Evolutionary conservation across 2,888 invertebrate genomes (phyloP).

Genomic region (Masnerella sp.): DNA sequence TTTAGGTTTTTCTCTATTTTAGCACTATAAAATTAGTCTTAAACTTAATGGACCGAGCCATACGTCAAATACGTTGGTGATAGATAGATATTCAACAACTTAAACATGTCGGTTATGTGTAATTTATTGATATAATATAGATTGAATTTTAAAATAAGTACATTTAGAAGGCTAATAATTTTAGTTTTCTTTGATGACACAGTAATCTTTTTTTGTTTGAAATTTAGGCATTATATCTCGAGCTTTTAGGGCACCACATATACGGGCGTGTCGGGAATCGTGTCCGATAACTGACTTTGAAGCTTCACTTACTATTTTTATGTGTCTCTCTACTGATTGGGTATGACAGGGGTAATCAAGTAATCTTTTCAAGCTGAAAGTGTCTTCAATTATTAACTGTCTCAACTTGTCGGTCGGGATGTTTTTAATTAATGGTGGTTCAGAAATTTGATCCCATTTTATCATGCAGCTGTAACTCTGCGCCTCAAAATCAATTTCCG

Average conservation of each 20-base stretch:
- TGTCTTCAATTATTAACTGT: neutral
- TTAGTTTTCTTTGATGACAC: neutral
- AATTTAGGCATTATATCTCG: neutral
- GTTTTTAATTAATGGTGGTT: neutral
- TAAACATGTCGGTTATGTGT: too few species aligned
- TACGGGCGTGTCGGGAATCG: neutral
- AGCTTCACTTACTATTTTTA: conserved; percentile 1
- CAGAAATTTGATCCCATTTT: neutral
- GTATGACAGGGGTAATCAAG: conserved; percentile 1
- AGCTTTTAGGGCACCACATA: neutral
- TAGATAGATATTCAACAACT: too few species aligned
- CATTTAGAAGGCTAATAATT: too few species aligned
- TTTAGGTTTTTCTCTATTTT: too few species aligned
- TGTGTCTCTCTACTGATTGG: neutral
- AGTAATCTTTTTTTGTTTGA: neutral
- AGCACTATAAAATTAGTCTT: too few species aligned
- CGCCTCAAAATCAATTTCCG: neutral
- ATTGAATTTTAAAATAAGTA: too few species aligned
- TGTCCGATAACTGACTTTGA: neutral
- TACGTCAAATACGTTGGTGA: too few species aligned
- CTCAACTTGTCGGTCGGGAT: neutral
- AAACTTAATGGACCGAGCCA: too few species aligned
- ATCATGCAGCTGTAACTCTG: neutral
- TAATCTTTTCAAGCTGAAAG: neutral
- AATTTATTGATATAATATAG: too few species aligned